Evolutionary conservation across 2,888 invertebrate species (phyloP).

Genomic region (Hofmannophila pseudospretella): DNA sequence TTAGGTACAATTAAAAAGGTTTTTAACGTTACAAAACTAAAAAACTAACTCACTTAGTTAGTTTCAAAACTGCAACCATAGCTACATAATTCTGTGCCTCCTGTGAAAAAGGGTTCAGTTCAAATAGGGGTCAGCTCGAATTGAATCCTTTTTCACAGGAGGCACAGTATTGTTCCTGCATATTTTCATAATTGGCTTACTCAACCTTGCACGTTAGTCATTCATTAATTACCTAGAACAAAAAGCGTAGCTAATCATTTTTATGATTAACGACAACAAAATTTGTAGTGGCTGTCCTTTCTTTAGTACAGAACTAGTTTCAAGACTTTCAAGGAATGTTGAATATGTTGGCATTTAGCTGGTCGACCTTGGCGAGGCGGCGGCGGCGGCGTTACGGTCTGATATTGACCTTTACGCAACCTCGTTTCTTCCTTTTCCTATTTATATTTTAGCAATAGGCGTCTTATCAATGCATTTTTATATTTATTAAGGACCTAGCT

Average conservation of each 20-base stretch:
- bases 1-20: too few species aligned
- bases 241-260: background rate
- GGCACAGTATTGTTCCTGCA: background rate
- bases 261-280: background rate
- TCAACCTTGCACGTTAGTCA: background rate
- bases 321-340: conserved; percentile 27
- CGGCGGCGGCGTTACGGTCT: conserved; percentile 18
- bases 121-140: too few species aligned
- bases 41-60: too few species aligned
- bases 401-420: conserved; percentile 44
- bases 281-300: too few species aligned
- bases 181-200: background rate
- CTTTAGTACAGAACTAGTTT: background rate
- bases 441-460: conserved; percentile 25
- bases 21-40: too few species aligned
- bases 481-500: too few species aligned
- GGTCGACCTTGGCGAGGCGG: conserved; percentile 44
- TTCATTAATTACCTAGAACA: background rate
- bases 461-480: background rate
- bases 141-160: too few species aligned
- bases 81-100: too few species aligned
- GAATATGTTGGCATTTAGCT: conserved; percentile 29
- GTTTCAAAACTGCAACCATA: too few species aligned
- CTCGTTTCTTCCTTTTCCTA: conserved; percentile 26
- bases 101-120: too few species aligned